phyloP scores from a whole-genome alignment of 2,888 invertebrate species.

The Ormyrus labotus region DNA sequence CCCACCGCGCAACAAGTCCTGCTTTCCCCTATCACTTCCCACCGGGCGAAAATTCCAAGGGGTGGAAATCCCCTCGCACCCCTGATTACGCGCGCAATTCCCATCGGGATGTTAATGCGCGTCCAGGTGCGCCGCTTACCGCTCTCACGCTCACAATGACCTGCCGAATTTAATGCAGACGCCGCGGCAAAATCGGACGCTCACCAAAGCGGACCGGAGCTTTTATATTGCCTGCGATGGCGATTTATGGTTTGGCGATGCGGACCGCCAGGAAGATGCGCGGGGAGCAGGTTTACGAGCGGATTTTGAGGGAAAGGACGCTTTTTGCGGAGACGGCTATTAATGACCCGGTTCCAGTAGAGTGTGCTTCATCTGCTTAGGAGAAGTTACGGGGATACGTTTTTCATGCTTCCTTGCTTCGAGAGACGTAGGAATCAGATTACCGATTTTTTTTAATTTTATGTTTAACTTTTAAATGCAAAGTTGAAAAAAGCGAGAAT shows the following conservation, averaged over 20 bases:
- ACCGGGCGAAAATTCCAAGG: conserved; percentile 6
- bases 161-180: conserved; percentile 33
- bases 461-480: no score
- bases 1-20: conserved; percentile 23
- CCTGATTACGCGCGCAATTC: conserved; percentile 41
- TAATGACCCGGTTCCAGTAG: conserved; percentile 1
- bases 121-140: conserved; percentile 35
- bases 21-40: background rate
- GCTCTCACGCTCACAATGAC: conserved; percentile 45
- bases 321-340: conserved; percentile 10
- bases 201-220: background rate
- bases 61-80: conserved; percentile 28
- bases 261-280: background rate
- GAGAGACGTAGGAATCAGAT: no score
- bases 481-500: no score
- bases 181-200: conserved; percentile 14
- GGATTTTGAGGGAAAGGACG: conserved; percentile 3
- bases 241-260: conserved; percentile 6
- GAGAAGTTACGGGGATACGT: no score
- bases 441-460: no score
- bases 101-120: conserved; percentile 37
- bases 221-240: background rate
- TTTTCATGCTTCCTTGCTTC: no score
- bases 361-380: no score
- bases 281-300: conserved; percentile 29